These are phyloP conservation scores for Ganaspis sp. DNA, from an alignment of 1,140 invertebrate genomes.

Conservation along the genomic window DNA sequence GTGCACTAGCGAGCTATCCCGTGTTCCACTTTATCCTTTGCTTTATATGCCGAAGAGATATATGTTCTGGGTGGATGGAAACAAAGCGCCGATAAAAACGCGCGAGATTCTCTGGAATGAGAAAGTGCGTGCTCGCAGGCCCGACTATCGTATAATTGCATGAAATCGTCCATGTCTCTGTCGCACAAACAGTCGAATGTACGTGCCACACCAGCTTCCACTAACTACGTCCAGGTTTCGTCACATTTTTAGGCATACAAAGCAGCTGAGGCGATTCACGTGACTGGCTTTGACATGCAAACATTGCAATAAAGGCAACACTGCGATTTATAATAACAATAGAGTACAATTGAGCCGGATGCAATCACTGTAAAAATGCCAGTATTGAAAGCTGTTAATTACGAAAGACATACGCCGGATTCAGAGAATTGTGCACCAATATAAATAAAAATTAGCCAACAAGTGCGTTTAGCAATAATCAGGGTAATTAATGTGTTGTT, in stretches of 20 bases:
- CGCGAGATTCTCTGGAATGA: constrained; percentile 26
- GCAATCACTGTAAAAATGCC: constrained; percentile 20
- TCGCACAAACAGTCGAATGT: background rate
- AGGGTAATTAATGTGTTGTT: background rate
- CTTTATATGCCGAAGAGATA: constrained; percentile 28
- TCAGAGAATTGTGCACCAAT: background rate
- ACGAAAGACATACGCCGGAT: background rate
- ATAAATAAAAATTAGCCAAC: background rate
- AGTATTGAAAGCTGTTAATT: constrained; percentile 8
- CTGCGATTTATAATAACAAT: constrained; percentile 17
- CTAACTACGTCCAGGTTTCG: constrained; percentile 22
- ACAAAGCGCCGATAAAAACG: constrained; percentile 24
- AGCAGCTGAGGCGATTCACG: constrained; percentile 6
- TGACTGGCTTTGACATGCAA: constrained; percentile 13
- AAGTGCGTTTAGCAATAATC: background rate
- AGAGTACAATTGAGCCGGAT: constrained; percentile 18
- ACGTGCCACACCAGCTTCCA: background rate
- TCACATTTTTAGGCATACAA: constrained; percentile 24
- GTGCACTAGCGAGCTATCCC: constrained; percentile 14
- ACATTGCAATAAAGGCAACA: background rate
- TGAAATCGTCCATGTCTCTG: constrained; percentile 14
- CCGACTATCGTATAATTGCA: constrained; percentile 22
- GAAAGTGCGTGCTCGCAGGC: background rate
- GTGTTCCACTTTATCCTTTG: constrained; percentile 23
- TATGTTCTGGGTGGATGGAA: constrained; percentile 20